Evolutionary conservation across 2,113 vertebrate genomes (phyloP).

Genomic region (Vidua chalybeata): DNA sequence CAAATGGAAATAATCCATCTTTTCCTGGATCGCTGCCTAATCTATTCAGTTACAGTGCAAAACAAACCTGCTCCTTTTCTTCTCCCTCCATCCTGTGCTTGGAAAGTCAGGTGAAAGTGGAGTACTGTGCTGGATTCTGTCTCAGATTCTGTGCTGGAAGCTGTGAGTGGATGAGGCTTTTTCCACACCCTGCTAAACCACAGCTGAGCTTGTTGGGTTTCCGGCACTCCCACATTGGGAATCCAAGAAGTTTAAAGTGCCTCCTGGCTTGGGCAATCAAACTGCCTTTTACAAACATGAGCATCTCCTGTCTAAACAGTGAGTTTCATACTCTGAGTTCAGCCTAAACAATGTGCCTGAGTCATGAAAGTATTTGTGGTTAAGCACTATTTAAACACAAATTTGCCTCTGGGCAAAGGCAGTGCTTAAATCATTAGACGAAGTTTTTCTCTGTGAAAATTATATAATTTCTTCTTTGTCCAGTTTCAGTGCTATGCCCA

Average conservation of each 20-base stretch:
- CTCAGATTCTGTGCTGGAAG: neutral
- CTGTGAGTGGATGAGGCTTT: neutral
- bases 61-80: neutral
- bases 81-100: neutral
- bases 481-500: neutral
- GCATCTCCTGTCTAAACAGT: neutral
- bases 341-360: neutral
- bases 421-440: neutral
- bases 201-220: neutral
- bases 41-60: neutral
- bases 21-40: neutral
- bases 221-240: neutral
- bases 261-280: neutral
- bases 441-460: neutral
- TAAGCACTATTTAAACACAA: neutral
- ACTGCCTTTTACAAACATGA: neutral
- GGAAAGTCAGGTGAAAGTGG: neutral
- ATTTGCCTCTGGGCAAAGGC: neutral
- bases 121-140: neutral
- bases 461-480: neutral
- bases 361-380: neutral
- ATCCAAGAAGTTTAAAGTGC: neutral
- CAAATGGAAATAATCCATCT: neutral
- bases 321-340: neutral
- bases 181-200: accelerated